These are phyloP conservation scores for Notarius quadriscutis DNA, from an alignment of 2,113 vertebrate species.

Conservation along the genomic window DNA sequence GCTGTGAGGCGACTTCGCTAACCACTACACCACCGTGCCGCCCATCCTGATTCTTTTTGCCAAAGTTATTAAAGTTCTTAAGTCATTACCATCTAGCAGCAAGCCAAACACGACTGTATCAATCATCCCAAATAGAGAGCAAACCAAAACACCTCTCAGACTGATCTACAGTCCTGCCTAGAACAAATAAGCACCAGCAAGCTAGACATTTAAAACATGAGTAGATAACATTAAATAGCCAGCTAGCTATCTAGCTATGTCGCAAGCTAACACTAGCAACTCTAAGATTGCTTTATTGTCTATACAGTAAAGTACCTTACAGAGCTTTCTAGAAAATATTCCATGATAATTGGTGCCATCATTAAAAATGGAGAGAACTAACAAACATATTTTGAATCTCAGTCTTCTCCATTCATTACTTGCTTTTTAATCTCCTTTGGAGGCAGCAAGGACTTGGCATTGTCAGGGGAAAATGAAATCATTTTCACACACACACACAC, in stretches of 20 bases:
- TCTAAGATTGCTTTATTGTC: background rate
- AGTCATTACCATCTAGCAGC: background rate
- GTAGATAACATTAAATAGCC: background rate
- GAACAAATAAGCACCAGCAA: background rate
- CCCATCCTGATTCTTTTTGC: no score
- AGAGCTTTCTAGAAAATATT: no score
- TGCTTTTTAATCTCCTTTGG: background rate
- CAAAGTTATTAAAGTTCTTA: background rate
- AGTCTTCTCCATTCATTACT: background rate
- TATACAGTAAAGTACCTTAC: background rate
- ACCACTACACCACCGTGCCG: no score
- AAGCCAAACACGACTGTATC: background rate
- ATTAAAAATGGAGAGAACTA: background rate
- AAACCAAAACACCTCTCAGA: background rate
- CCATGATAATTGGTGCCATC: background rate
- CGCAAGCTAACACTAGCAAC: background rate
- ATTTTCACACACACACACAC: background rate
- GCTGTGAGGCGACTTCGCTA: no score
- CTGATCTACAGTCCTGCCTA: background rate
- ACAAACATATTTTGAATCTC: background rate
- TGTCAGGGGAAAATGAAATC: conserved; percentile 2
- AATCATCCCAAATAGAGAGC: background rate
- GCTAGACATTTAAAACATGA: background rate
- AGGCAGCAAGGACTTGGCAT: background rate
- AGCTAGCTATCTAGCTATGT: background rate